Evolutionary conservation across 2,113 vertebrate species (phyloP).

Genomic region (Pedionomus torquatus): DNA sequence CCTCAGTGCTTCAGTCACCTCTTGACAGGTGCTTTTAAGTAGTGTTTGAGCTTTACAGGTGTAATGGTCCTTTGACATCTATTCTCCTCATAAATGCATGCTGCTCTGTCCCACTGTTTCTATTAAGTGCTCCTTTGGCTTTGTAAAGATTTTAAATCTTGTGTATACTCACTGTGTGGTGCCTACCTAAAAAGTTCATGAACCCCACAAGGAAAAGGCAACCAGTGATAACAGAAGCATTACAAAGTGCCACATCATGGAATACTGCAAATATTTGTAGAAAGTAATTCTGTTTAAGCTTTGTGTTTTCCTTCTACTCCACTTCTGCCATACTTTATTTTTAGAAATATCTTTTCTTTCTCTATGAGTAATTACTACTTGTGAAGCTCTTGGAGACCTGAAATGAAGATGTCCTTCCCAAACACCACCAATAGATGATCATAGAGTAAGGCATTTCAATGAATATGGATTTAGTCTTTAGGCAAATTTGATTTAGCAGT

Average conservation of each 20-base stretch:
- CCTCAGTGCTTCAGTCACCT: neutral
- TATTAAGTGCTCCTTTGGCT: neutral
- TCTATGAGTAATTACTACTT: neutral
- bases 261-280: neutral
- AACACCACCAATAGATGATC: neutral
- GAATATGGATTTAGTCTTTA: neutral
- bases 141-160: neutral
- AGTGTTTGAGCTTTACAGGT: neutral
- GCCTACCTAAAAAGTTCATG: neutral
- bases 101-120: neutral
- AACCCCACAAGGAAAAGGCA: neutral
- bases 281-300: neutral
- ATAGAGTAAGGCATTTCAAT: neutral
- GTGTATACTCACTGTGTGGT: neutral
- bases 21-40: neutral
- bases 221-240: neutral
- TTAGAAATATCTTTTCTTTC: neutral
- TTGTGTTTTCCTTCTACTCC: neutral
- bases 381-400: neutral
- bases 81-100: neutral
- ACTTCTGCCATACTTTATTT: neutral
- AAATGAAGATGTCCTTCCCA: neutral
- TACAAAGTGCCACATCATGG: neutral
- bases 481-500: neutral
- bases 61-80: neutral